Evolutionary conservation across 2,797 vertebrate species (phyloP), one percentile per base, ranked within the genome.

Genomic region (Macropus fuliginosus): DNA sequence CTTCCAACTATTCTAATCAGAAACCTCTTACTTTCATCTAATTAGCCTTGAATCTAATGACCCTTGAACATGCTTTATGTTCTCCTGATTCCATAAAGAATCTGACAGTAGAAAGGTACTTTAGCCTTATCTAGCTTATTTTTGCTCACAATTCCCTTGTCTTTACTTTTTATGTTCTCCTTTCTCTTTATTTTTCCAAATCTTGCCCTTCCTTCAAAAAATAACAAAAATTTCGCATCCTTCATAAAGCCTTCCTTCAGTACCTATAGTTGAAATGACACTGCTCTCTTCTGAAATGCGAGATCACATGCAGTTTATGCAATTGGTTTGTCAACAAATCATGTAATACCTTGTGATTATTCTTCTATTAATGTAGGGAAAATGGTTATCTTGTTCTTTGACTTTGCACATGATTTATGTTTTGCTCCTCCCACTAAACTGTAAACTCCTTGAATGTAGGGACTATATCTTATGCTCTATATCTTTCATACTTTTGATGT

Each of bases 111-210:
- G n/a, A 74, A 74, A 74, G n/a, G 5, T 40, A 74, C n/a, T 18
- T 40, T 40, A 74, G 18, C 16, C 66, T 40, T 21, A 40, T 74
- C 66, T 9, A 74, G n/a, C 5, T 18, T 74, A 9, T n/a, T 21
- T 74, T 74, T 74, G n/a, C 18, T 40, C 66, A 74, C n/a, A 40
- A 74, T 46, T 91, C 56, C 91, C 57, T 91, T 87, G 18, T 29
- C 10, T 31, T 52, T 34, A 91, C 57, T 14, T 55, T 59, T 55
- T 55, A 92, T 54, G 56, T 46, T 94, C 91, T 28, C 28, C 18
- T 40, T 89, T 94, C 54, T 46, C 93, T 94, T 27, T 94, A 54
- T 52, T 46, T 92, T 92, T 28, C 92, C 91, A 31, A 29, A 93
- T 54, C 21, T 18, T 62, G 55, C 11, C 24, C 54, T 92, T 9